Conservation (phyloP, 2,888 invertebrate genomes). For the Blomia tropicalis region DNA sequence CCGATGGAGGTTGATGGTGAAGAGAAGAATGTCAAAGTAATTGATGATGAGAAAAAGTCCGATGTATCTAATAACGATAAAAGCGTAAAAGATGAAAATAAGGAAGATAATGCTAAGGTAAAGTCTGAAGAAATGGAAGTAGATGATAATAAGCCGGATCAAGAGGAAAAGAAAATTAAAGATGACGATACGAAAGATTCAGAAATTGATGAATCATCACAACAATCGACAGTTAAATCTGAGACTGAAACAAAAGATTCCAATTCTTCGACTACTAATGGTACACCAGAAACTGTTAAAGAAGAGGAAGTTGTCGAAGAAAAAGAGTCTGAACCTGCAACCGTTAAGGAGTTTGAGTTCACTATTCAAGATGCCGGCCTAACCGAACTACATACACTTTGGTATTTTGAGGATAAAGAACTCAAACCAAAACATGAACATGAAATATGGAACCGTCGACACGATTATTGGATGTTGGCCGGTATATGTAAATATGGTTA, state of each 20-base stretch:
- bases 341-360: conserved; percentile 88
- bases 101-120: conserved; percentile 33
- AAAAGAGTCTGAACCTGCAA: conserved; percentile 34
- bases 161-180: conserved; percentile 32
- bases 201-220: not conserved
- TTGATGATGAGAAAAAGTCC: conserved; percentile 30
- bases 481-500: conserved; percentile 98
- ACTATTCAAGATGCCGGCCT: conserved; percentile 99
- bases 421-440: conserved; percentile 79
- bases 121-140: conserved; percentile 35
- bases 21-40: not conserved
- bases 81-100: not conserved
- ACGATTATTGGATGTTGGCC: conserved; percentile 97
- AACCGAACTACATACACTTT: conserved; percentile 92
- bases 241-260: not conserved
- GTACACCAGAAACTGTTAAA: not conserved
- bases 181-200: conserved; percentile 18
- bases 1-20: conserved; percentile 26
- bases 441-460: conserved; percentile 97
- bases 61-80: conserved; percentile 21
- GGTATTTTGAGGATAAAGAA: conserved; percentile 93
- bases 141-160: conserved; percentile 23
- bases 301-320: conserved; percentile 37
- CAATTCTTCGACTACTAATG: not conserved
- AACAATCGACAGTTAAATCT: conserved; percentile 28